Base-by-base conservation (phyloP, 2,797 vertebrate species). In the Chromobotia macracanthus region DNA sequence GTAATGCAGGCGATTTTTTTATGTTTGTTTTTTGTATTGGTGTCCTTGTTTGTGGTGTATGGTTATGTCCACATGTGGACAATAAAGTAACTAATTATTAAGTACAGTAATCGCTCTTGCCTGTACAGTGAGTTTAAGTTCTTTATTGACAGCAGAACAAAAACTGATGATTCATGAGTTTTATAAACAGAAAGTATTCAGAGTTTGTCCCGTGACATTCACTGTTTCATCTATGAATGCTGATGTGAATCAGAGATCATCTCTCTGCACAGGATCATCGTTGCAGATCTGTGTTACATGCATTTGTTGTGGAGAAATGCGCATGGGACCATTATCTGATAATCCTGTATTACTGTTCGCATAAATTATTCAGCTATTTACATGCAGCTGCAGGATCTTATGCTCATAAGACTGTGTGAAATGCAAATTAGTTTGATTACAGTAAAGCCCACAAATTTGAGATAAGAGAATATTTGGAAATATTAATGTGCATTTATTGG, bases 351-450 rank as follows among this genome's bases (percentile, higher is more conserved):
- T 82, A 51, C 77, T 79, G 48, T 64, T 65, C 65, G 80, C 70
- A 82, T 75, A 68, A 67, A 82, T 60, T 13, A 72, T 80, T 61
- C 15, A 51, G 67, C 64, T 66, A 73, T 73, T 82, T 77, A 41
- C 71, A 77, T 80, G 46, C 64, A 28, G 77, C 60, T n/a, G 38
- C 48, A 10, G 15, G 50, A 79, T 77, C 64, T 68, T 79, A 46
- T 67, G 61, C 51, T 38, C 74, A 82, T 15, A 76, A 31, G 70
- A 70, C 44, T 77, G 72, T 79, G 82, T 72, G 75, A 68, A 80
- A 84, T 84, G 82, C 60, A 87, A 82, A 85, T 74, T 2, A 18
- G n/a, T 48, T 46, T 75, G 80, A 83, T 80, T 77, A 81, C 73
- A 65, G 65, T 77, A 77, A 58, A 50, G 23, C 70, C 63, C 12